phyloP scores from a whole-genome alignment of 2,888 invertebrate genomes.

The Oscheius onirici region DNA sequence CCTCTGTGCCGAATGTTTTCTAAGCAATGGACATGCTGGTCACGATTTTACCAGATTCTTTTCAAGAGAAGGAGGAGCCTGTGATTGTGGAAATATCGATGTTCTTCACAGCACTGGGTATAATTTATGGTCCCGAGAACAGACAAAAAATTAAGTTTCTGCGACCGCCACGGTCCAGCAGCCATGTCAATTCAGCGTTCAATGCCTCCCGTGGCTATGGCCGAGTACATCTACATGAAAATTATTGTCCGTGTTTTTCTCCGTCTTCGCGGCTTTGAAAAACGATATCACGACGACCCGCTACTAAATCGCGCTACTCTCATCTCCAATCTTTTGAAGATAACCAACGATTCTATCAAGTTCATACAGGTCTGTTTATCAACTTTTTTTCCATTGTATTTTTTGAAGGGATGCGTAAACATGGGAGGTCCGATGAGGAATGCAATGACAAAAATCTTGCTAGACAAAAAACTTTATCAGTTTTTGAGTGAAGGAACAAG shows the following conservation, averaged over 20 bases:
- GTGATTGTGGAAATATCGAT: constrained; percentile 66
- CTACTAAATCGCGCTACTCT: not conserved
- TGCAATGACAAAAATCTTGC: constrained; percentile 47
- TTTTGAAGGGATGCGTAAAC: constrained; percentile 50
- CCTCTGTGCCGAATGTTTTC: constrained; percentile 62
- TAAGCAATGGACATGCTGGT: constrained; percentile 54
- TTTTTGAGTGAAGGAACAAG: constrained; percentile 38
- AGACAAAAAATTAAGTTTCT: too few species aligned
- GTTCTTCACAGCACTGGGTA: constrained; percentile 55
- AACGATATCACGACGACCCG: not conserved
- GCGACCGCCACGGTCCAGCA: constrained; percentile 39
- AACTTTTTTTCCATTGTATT: constrained; percentile 7
- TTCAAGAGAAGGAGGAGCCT: constrained; percentile 65
- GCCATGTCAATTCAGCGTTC: constrained; percentile 16
- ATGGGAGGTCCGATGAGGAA: constrained; percentile 57
- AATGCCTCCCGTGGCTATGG: constrained; percentile 33
- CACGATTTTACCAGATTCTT: constrained; percentile 67
- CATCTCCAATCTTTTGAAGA: not conserved
- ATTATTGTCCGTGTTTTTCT: constrained; percentile 50
- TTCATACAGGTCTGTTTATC: constrained; percentile 38
- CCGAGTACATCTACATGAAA: constrained; percentile 58
- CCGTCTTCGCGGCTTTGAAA: constrained; percentile 39
- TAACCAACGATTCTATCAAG: not conserved
- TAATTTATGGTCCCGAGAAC: too few species aligned
- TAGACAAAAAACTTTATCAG: constrained; percentile 51